Evolutionary conservation across 92 coral and sea anemone species (phyloP).

Genomic region (Zoanthus sociatus): DNA sequence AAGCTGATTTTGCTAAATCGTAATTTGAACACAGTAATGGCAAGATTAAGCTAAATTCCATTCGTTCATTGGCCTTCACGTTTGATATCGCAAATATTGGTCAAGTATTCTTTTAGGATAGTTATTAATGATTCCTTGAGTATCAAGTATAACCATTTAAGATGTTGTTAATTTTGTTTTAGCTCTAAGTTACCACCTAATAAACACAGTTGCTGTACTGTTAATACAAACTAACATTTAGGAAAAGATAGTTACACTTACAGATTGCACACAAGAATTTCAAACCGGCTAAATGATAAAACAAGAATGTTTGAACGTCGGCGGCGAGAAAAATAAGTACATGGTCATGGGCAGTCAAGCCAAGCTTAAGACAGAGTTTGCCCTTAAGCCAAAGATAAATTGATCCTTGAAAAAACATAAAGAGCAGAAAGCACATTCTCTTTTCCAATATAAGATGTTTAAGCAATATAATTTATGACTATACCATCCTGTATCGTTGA

Average conservation of each 20-base stretch:
- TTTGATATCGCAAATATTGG: conserved; percentile 11
- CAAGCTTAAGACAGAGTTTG: background rate
- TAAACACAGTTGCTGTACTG: background rate
- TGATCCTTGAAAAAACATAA: conserved; percentile 22
- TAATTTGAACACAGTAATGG: conserved; percentile 10
- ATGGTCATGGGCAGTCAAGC: conserved; percentile 16
- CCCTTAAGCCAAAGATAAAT: conserved; percentile 25
- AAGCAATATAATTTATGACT: conserved; percentile 48
- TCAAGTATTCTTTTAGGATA: conserved; percentile 3
- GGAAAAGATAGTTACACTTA: background rate
- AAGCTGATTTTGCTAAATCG: background rate
- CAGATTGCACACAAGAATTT: background rate
- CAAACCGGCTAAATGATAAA: background rate
- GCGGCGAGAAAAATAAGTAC: conserved; percentile 11
- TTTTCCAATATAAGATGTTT: conserved; percentile 36
- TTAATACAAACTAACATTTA: background rate
- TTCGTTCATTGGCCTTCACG: conserved; percentile 12
- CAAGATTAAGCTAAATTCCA: background rate
- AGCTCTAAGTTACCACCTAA: conserved; percentile 18
- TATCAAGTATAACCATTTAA: conserved; percentile 46
- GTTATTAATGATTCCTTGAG: conserved; percentile 36
- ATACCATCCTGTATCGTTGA: conserved; percentile 8
- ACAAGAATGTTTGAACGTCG: background rate
- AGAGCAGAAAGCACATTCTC: conserved; percentile 25
- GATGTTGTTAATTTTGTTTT: conserved; percentile 37